Evolutionary conservation across 2,888 invertebrate genomes (phyloP), one percentile per base, ranked within the genome.

Genomic region (Folsomia manolachei): DNA sequence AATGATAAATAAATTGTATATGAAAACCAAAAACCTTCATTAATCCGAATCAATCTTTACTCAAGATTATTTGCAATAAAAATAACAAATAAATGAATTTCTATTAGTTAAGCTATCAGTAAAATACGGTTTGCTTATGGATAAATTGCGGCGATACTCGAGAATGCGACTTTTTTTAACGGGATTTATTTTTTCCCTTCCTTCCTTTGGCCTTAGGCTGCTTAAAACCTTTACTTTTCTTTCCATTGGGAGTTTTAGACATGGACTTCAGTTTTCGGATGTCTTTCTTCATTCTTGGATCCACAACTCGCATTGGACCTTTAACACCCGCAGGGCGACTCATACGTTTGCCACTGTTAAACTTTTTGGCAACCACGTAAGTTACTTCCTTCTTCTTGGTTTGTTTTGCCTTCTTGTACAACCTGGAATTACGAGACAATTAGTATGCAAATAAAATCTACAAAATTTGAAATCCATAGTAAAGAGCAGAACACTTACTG

Each of bases 241-340:
- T 64, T n/a, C 70, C 70, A 56, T 69, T 73, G 9, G 39, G 63
- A 18, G 70, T 70, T 63, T 82, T 81, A n/a, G 70, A 69, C 2
- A 71, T 78, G 14, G 64, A 78, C 71, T 83, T 83, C 74, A 80
- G 75, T 23, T 78, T 81, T 23, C 82, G 80, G 39, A 82, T 85
- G 83, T 98, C 98, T 84, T 97, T 97, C 85, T 97, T 98, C 91
- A 97, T 91, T 79, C 98, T 87, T 1, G 92, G 90, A 88, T 98
- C 98, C 2, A 98, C 98, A n/a, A 97, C 91, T 84, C 91, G 94
- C 84, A 92, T 97, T 39, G 88, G 91, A 69, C 97, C 97, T 84
- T 94, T 94, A 24, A 96, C 91, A 60, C 96, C 96, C 0, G 89
- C 85, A 7, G 97, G 97, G 78, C 95, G 87, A 67, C 88, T 86